A percentile compares a stretch with the other conserved stretches of the same genome.
Evolutionary conservation across 2,797 vertebrate genomes (phyloP).

Genomic region (Esox lucius): DNA sequence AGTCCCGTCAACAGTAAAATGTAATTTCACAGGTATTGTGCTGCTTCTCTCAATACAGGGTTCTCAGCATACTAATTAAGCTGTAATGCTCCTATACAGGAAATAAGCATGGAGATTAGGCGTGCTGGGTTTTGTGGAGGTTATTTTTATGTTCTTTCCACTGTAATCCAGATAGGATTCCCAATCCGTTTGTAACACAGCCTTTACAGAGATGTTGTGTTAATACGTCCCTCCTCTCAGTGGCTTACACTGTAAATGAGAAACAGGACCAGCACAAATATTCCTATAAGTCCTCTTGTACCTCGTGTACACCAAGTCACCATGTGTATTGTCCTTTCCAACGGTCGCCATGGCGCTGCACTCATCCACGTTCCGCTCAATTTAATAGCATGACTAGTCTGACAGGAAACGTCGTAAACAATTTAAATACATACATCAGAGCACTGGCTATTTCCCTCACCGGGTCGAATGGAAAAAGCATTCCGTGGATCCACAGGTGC

Average conservation of each 20-base stretch:
- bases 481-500: neutral
- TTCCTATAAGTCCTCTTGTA: neutral
- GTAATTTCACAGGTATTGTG: slow-evolving; percentile 53
- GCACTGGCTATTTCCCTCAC: neutral
- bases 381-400: neutral
- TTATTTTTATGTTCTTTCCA: slow-evolving; percentile 36
- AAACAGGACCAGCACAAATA: slow-evolving; percentile 7
- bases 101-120: slow-evolving; percentile 43
- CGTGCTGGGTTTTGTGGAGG: slow-evolving; percentile 30
- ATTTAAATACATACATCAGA: neutral
- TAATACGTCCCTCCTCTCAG: slow-evolving; percentile 27
- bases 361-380: neutral
- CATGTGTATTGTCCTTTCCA: neutral
- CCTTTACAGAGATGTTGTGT: slow-evolving; percentile 26
- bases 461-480: neutral
- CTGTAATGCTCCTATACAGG: slow-evolving; percentile 29
- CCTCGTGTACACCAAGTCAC: neutral
- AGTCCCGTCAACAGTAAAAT: slow-evolving; percentile 37
- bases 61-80: slow-evolving; percentile 46
- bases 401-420: neutral
- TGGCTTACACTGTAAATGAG: slow-evolving; percentile 23
- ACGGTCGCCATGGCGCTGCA: neutral
- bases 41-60: slow-evolving; percentile 9
- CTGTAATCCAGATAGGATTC: slow-evolving; percentile 49
- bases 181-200: slow-evolving; percentile 30